Conservation (phyloP, 2,888 invertebrate species). For the Marasmarcha lunaedactyla region DNA sequence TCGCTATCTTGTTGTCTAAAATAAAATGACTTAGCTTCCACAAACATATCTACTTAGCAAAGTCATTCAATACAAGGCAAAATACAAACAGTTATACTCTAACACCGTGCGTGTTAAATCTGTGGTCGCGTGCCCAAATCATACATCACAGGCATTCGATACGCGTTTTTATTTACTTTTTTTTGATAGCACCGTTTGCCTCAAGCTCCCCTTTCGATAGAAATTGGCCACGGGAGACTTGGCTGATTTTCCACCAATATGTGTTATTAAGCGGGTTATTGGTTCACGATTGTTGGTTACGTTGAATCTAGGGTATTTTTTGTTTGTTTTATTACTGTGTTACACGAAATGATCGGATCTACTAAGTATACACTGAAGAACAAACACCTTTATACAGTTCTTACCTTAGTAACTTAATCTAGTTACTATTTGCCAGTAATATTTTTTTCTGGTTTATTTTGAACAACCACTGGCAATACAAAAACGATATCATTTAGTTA, state of each 20-base stretch:
- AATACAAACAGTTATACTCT: neutral
- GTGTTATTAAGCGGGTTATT: slow-evolving; percentile 50
- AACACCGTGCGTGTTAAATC: slow-evolving; percentile 4
- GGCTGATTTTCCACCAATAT: slow-evolving; percentile 50
- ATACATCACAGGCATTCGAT: slow-evolving; percentile 63
- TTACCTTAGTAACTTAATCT: too few species aligned
- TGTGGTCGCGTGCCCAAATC: slow-evolving; percentile 59
- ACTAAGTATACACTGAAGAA: neutral
- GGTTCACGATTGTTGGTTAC: slow-evolving; percentile 13
- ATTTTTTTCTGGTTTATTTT: too few species aligned
- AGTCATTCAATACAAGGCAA: too few species aligned
- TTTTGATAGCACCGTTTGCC: slow-evolving; percentile 28
- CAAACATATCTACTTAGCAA: too few species aligned
- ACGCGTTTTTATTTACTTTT: slow-evolving; percentile 61
- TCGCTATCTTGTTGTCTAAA: too few species aligned
- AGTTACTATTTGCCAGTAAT: too few species aligned
- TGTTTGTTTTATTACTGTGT: too few species aligned
- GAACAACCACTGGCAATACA: too few species aligned
- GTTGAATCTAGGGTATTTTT: too few species aligned
- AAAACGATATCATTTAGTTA: too few species aligned
- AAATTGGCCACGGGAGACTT: slow-evolving; percentile 56
- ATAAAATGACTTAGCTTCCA: too few species aligned
- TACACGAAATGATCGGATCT: too few species aligned
- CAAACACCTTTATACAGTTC: neutral
- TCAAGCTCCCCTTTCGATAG: slow-evolving; percentile 38